These are phyloP conservation scores for Siniperca chuatsi DNA, from an alignment of 2,113 vertebrate genomes.

Conservation along the genomic window DNA sequence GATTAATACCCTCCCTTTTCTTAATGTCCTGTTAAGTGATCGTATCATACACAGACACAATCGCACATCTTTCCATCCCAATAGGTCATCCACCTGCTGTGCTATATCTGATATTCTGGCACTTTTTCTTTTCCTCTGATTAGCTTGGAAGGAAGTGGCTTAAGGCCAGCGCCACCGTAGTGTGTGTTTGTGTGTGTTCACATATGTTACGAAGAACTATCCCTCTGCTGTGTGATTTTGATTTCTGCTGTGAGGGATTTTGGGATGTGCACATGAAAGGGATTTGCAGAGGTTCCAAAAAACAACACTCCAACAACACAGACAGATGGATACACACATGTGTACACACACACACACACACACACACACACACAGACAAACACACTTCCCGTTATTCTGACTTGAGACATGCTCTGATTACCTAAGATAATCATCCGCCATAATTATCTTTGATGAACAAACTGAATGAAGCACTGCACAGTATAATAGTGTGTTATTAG, in stretches of 20 bases:
- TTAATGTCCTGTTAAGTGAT: slow-evolving; percentile 11
- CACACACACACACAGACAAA: background rate
- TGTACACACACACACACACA: background rate
- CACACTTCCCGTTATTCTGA: background rate
- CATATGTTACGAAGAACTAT: slow-evolving; percentile 35
- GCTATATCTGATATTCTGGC: slow-evolving; percentile 52
- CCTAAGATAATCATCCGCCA: slow-evolving; percentile 37
- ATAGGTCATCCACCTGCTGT: slow-evolving; percentile 55
- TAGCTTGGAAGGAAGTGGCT: slow-evolving; percentile 60
- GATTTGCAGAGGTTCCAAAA: slow-evolving; percentile 40
- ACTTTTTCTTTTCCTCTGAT: slow-evolving; percentile 64
- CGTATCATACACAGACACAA: slow-evolving; percentile 7
- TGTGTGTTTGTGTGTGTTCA: slow-evolving; percentile 3
- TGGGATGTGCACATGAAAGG: slow-evolving; percentile 54
- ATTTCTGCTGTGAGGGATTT: slow-evolving; percentile 57
- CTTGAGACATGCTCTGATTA: slow-evolving; percentile 45
- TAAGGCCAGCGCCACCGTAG: slow-evolving; percentile 45
- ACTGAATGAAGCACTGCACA: slow-evolving; percentile 15
- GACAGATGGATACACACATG: background rate
- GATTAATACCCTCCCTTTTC: background rate
- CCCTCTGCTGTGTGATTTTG: slow-evolving; percentile 33
- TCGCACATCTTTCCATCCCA: slow-evolving; percentile 30
- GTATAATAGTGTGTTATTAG: background rate
- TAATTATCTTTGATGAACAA: slow-evolving; percentile 53
- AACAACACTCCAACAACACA: background rate